Evolutionary conservation across 2,888 invertebrate genomes (phyloP).

Genomic region (Anthrax anthrax): DNA sequence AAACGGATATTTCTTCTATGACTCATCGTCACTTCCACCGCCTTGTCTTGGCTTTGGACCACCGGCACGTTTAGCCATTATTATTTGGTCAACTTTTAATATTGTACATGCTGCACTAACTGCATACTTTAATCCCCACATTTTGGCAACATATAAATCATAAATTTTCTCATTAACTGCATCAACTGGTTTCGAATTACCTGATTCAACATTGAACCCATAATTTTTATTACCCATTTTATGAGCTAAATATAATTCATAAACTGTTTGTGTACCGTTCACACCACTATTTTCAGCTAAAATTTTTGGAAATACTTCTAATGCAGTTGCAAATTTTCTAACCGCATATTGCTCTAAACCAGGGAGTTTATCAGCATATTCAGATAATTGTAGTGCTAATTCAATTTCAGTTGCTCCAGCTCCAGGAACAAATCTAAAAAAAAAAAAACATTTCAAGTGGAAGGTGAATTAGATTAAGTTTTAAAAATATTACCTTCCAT

Average conservation of each 20-base stretch:
- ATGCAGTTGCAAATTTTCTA: constrained; percentile 76
- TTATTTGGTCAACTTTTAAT: constrained; percentile 90
- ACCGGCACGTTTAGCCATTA: constrained; percentile 95
- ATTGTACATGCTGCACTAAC: constrained; percentile 85
- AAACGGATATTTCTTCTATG: constrained; percentile 36
- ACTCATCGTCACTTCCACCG: constrained; percentile 59
- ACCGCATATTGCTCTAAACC: constrained; percentile 96
- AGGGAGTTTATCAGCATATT: constrained; percentile 81
- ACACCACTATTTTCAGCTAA: constrained; percentile 91
- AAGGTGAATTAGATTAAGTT: neutral
- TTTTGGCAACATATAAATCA: constrained; percentile 73
- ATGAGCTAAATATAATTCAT: constrained; percentile 87
- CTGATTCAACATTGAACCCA: constrained; percentile 81
- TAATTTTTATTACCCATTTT: constrained; percentile 63
- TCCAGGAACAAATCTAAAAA: constrained; percentile 61
- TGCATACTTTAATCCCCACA: constrained; percentile 93
- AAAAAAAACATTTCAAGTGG: neutral
- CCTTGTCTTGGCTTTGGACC: constrained; percentile 73
- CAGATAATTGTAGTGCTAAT: constrained; percentile 70
- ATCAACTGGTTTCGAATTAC: constrained; percentile 55
- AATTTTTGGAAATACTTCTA: constrained; percentile 83
- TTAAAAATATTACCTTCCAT: constrained; percentile 38
- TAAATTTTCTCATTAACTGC: constrained; percentile 61
- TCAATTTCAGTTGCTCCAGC: constrained; percentile 94
- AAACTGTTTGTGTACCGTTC: constrained; percentile 72